Percentiles rank a stretch among this genome's conserved stretches.
Evolutionary conservation across 2,797 vertebrate genomes (phyloP).

Genomic region (Amniataba percoides): DNA sequence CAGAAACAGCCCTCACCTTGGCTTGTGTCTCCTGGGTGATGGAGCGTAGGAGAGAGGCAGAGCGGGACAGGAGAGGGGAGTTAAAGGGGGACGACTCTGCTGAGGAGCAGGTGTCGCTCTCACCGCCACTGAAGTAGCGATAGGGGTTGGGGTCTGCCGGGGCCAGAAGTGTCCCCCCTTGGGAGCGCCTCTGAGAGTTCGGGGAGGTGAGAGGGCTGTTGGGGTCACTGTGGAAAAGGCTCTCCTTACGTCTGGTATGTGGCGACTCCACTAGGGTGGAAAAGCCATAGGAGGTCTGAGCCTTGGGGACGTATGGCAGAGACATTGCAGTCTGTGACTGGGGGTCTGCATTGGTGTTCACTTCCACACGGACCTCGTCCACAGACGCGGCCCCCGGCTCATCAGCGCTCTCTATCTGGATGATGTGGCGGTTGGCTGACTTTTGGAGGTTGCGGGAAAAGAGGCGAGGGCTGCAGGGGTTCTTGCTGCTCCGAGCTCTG

Average conservation of each 20-base stretch:
- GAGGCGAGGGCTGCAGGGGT: constrained; percentile 91
- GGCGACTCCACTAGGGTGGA: constrained; percentile 95
- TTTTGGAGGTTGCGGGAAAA: constrained; percentile 88
- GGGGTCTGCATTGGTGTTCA: constrained; percentile 90
- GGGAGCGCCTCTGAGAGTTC: constrained; percentile 83
- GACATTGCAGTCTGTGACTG: constrained; percentile 95
- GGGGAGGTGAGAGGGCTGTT: constrained; percentile 92
- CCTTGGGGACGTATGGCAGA: constrained; percentile 94
- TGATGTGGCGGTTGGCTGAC: constrained; percentile 92
- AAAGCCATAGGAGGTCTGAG: constrained; percentile 97
- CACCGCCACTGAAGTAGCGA: constrained; percentile 94
- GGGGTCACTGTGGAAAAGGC: constrained; percentile 96
- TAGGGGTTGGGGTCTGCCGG: constrained; percentile 90
- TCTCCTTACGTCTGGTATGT: constrained; percentile 95
- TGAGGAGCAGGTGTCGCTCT: constrained; percentile 97
- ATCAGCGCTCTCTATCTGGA: constrained; percentile 95
- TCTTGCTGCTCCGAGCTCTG: constrained; percentile 80
- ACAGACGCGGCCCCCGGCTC: constrained; percentile 79
- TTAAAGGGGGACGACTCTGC: constrained; percentile 95
- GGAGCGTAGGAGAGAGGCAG: constrained; percentile 93
- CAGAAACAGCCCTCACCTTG: constrained; percentile 82
- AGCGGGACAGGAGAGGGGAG: constrained; percentile 94
- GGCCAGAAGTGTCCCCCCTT: constrained; percentile 84
- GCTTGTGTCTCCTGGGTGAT: constrained; percentile 95
- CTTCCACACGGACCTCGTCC: constrained; percentile 24